Evolutionary conservation across 2,113 vertebrate species (phyloP), one percentile per base, ranked within the genome.

Genomic region (Psilopogon haemacephalus): DNA sequence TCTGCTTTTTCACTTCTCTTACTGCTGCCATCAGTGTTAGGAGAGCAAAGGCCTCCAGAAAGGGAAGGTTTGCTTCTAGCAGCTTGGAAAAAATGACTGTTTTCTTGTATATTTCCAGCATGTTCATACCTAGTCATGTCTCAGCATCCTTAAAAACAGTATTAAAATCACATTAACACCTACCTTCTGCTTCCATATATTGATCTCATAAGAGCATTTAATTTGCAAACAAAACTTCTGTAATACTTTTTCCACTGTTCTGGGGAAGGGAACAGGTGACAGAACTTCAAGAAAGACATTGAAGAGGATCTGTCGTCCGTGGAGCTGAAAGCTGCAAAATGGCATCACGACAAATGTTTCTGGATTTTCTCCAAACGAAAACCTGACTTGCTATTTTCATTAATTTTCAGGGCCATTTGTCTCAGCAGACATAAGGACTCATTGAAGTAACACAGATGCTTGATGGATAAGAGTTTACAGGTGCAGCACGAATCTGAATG

Each of bases 321-420:
- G 75, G 82, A 95, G 82, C 94, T 89, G 33, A 94, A 94, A 94
- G 82, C 93, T 91, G 75, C 82, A 71, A 52, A 83, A 52, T 85
- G 52, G 65, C 76, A 77, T 55, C 82, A 67, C 77, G 88, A 84
- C 2, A 2, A 95, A 62, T 33, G 0, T 83, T 85, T 89, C 85
- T 94, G 59, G 21, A 12, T 87, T 85, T 85, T 91, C 59, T 68
- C 71, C 21, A 70, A 83, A 56, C 68, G 48, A n/a, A 71, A 32
- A 87, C 95, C 90, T 96, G 95, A 89, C 92, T 75, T 26, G 5
- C 68, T 95, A 70, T 95, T 96, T 95, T 95, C 90, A 46, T 95
- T 96, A 90, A 82, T 95, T 95, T 95, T 80, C 90, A 94, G 95
- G 91, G 60, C 74, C 71, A 82, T 91, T 95, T 96, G 82, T 82